Base-by-base conservation (phyloP, 2,888 invertebrate species). In the Agrotis ipsilon region DNA sequence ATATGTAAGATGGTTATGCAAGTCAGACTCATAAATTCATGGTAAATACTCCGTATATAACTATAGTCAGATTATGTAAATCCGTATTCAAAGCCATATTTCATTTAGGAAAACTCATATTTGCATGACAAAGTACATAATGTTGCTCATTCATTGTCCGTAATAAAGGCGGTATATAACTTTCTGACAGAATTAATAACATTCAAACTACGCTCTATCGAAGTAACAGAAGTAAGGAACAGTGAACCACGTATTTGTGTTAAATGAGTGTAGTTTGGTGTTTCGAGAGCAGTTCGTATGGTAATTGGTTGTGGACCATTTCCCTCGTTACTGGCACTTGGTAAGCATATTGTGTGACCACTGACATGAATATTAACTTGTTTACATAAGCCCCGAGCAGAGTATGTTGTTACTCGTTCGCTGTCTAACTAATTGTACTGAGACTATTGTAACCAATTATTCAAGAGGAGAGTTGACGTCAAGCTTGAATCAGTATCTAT, bases 241-340 rank as follows among this genome's bases (percentile, higher is more conserved):
- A 61, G 13, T 21, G 46, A 24, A 48, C 19, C 32, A 69, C 43
- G 19, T 58, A 63, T 21, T 63, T 46, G 21, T 43, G 32, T 16
- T 51, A 54, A 59, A 63, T 63, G 48, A 55, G 19, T n/a, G 43
- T 24, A 21, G 46, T 63, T 55, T 19, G 49, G 27, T 51, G 60
- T 67, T 39, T 55, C 49, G 39, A 61, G 67, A 65, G 68, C 21
- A 74, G 52, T 46, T 63, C 57, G 66, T 73, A 71, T 75, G 74
- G 62, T 72, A 72, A 76, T 80, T 78, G 72, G 75, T 78, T 83
- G 81, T 84, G 83, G 77, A 80, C 78, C 80, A 82, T 84, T 89
- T 87, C 81, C 76, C 82, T 85, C 78, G 71, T 75, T 79, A 72
- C 62, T 14, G 14, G 18, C 68, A 72, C 68, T 75, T 73, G 73